Evolutionary conservation across 2,113 vertebrate species (phyloP).

Genomic region (Pan troglodytes): NHGRI_mPanTro3-v2.1_pri NC_072398.2:65486501-65487000

Average conservation of each 20-base stretch:
- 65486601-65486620: not conserved
- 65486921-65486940: not conserved
- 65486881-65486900: not conserved
- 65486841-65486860: not conserved
- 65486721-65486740: too few species aligned
- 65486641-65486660: not conserved
- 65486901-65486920: not conserved
- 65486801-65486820: not conserved
- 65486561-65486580: not conserved
- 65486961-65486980: not conserved
- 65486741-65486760: not conserved
- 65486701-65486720: not conserved
- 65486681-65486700: not conserved
- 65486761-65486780: not conserved
- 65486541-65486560: not conserved
- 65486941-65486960: not conserved
- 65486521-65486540: not conserved
- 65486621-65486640: not conserved
- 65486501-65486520: not conserved
- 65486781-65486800: not conserved
- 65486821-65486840: not conserved
- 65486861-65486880: not conserved
- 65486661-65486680: not conserved
- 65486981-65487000: not conserved
- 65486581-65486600: not conserved